Percentiles rank a stretch among this genome's conserved stretches.
Conservation (phyloP, 2,797 vertebrate genomes). For the Echiichthys vipera region DNA sequence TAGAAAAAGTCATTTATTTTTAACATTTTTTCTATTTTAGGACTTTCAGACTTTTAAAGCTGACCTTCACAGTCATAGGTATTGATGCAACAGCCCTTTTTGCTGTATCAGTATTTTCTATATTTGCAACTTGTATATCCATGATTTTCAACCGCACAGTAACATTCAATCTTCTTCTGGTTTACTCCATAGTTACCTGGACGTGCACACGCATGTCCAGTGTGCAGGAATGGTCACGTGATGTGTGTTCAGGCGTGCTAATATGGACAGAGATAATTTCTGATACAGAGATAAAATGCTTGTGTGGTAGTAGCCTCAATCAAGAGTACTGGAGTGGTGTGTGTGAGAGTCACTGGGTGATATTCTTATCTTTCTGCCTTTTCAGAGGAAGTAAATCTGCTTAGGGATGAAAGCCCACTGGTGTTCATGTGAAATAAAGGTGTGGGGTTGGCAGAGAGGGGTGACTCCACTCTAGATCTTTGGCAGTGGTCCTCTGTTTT, state of each 20-base stretch:
- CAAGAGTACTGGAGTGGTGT: constrained; percentile 16
- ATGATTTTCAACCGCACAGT: too few relatives aligned
- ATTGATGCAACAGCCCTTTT: too few relatives aligned
- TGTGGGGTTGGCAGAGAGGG: constrained; percentile 38
- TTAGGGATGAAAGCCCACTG: constrained; percentile 69
- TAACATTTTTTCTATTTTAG: background rate
- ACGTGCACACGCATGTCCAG: too few relatives aligned
- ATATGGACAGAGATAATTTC: too few relatives aligned
- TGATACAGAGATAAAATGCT: too few relatives aligned
- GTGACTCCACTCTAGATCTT: constrained; percentile 44
- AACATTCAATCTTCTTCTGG: too few relatives aligned
- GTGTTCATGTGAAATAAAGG: constrained; percentile 44
- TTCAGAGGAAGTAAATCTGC: constrained; percentile 71
- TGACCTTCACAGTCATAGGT: background rate
- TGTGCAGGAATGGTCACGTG: too few relatives aligned
- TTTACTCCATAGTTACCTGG: too few relatives aligned
- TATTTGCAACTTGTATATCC: too few relatives aligned
- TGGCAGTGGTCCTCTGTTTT: constrained; percentile 43
- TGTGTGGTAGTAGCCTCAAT: constrained; percentile 25
- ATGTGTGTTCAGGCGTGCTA: too few relatives aligned
- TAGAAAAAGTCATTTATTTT: background rate
- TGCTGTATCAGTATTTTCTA: too few relatives aligned
- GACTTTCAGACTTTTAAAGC: background rate
- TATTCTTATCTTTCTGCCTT: constrained; percentile 54
- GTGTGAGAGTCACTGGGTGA: constrained; percentile 31